Evolutionary conservation across 1,140 invertebrate genomes (phyloP), one percentile per base, ranked within the genome.

Genomic region (Melitaea cinxia): DNA sequence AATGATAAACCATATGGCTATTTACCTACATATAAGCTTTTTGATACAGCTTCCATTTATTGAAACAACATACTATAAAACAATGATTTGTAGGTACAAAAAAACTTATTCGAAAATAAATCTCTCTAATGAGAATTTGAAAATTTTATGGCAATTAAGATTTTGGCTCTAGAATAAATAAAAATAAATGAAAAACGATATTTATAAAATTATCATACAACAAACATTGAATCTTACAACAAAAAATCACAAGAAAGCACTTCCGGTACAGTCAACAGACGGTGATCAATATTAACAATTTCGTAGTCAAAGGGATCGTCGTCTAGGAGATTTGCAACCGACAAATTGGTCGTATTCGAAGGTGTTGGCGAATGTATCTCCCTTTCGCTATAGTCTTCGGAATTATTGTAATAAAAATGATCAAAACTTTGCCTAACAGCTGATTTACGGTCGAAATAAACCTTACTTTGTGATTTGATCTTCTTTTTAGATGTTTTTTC

Each of bases 291-390:
- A 55, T 89, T 89, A 15, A 89, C 78, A 15, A 89, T 89, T 4
- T 89, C 86, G 50, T 89, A 89, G 26, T 89, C 86, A 37, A 89
- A 83, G 1, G 86, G 73, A 49, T 89, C 86, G 15, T 78, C 86
- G 0, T 85, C 86, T 0, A 89, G 33, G 4, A 73, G 42, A 19
- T 71, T 68, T 0, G 77, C 7, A 66, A 39, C n/a, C 26, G 55
- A 30, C 17, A 7, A 62, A n/a, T 21, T 56, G 35, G 17, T 42
- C 5, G 65, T 33, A 30, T 24, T 63, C 47, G 72, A 74, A 3
- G 61, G 53, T n/a, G 62, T 37, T 1, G 71, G 61, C 0, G 70
- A 72, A 4, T 42, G 17, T 0, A 63, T 61, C 2, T 73, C 54
- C n/a, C 72, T 75, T 4, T 81, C 82, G 23, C 82, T 85, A 4